A percentile compares a stretch with the other conserved stretches of the same genome.
These are phyloP conservation scores for Tetraodon nigroviridis DNA, from an alignment of 2,113 vertebrate genomes.

Conservation along the genomic window DNA sequence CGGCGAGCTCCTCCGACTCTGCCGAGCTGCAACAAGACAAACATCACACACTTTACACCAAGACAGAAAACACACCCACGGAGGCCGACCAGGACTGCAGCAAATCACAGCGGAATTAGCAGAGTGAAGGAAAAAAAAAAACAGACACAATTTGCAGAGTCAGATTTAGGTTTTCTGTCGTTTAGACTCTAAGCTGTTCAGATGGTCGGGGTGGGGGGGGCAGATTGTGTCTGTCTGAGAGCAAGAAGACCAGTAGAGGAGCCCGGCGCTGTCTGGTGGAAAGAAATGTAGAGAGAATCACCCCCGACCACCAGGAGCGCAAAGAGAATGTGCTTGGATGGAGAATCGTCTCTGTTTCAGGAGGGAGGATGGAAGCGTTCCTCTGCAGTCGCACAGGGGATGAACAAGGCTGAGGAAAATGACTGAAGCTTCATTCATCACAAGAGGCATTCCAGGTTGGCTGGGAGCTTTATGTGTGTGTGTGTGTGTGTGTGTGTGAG, in stretches of 20 bases:
- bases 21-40: conserved; percentile 81
- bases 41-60: conserved; percentile 17
- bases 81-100: conserved; percentile 5
- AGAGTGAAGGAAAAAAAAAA: conserved; percentile 18
- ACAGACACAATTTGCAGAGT: conserved; percentile 44
- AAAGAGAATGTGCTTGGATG: conserved; percentile 30
- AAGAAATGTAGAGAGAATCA: conserved; percentile 12
- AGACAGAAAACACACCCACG: neutral
- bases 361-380: conserved; percentile 39
- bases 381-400: conserved; percentile 37
- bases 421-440: conserved; percentile 24
- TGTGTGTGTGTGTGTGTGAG: conserved; percentile 14
- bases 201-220: conserved; percentile 31
- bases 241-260: conserved; percentile 45
- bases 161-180: conserved; percentile 11
- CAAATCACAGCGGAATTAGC: conserved; percentile 14
- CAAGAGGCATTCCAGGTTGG: conserved; percentile 3
- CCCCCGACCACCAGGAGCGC: conserved; percentile 16
- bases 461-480: conserved; percentile 10
- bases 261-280: conserved; percentile 37
- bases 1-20: conserved; percentile 93
- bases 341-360: conserved; percentile 32
- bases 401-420: conserved; percentile 34
- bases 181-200: too few species aligned
- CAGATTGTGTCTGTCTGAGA: conserved; percentile 61